Evolutionary conservation across 1,140 invertebrate species (phyloP).

Genomic region (Scaptomyza pallida): DNA sequence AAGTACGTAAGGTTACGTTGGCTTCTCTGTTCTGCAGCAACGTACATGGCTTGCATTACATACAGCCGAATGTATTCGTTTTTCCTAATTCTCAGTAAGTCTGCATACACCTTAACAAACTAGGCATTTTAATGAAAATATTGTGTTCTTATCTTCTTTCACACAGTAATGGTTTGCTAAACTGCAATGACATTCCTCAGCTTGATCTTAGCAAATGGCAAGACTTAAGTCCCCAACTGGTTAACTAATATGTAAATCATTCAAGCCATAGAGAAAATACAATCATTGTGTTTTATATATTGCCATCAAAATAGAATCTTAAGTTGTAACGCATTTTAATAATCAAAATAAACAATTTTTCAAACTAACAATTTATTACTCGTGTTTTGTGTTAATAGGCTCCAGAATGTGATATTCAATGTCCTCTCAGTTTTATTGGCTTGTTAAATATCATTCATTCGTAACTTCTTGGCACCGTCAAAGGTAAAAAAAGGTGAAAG

Average conservation of each 20-base stretch:
- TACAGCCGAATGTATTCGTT: conserved; percentile 90
- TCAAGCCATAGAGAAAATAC: no score
- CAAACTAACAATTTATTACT: no score
- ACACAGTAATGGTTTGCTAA: conserved; percentile 84
- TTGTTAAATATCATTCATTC: no score
- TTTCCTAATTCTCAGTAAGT: conserved; percentile 71
- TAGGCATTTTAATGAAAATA: background rate
- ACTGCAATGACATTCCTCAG: conserved; percentile 87
- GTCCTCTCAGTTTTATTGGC: no score
- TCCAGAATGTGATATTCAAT: no score
- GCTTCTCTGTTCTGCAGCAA: conserved; percentile 95
- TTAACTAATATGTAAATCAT: conserved; percentile 13
- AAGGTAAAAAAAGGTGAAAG: no score
- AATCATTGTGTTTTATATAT: no score
- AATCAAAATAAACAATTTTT: no score
- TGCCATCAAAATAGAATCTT: no score
- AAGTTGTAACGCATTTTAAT: no score
- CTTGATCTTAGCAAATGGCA: conserved; percentile 88
- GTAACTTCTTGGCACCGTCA: no score
- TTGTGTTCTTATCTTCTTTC: background rate
- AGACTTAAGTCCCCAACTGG: conserved; percentile 65
- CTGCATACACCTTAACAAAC: background rate
- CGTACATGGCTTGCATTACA: conserved; percentile 87
- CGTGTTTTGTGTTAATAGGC: no score
- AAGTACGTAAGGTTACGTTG: conserved; percentile 93